Base-by-base conservation (phyloP, 2,888 invertebrate species). In the Mellilla xanthometata region DNA sequence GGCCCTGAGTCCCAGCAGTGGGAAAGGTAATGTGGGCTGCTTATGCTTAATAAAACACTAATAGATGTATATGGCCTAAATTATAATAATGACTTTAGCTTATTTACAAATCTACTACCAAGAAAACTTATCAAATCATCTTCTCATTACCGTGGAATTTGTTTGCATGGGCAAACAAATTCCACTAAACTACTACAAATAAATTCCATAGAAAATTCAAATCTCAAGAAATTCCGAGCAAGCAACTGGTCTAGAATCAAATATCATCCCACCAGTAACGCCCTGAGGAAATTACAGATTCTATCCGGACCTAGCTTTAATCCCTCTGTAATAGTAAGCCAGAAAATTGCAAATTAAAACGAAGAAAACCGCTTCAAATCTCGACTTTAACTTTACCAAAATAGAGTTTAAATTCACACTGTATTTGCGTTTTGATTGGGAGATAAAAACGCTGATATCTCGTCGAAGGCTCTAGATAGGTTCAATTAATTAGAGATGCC, bases 201-300 rank as follows among this genome's bases (percentile, higher is more conserved):
- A 13, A 35, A 19, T 13, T n/a, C 28, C 26, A 34, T 39, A 29
- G 28, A 39, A 42, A 44, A 40, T 2, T 29, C 2, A 31, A 36
- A 40, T 38, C 33, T 30, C 29, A 34, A 34, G 24, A 44, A 32
- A 11, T 34, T 33, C 13, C 22, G 26, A 13, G 12, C 23, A 64
- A 59, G 55, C 44, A 51, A 65, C 64, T n/a, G n/a, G 67, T 65
- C 66, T 63, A 59, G 67, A 72, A 69, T 68, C 70, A 64, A 77
- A 77, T 76, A 80, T 74, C 75, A 71, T 69, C 69, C 61, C 66
- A 70, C 65, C 71, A 62, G 77, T 65, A 72, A 75, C 76, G 76
- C 80, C 77, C 81, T 60, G 65, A 85, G 86, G 86, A 87, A 87
- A 88, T 87, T 86, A 86, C 85, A 88, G 85, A 87, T 87, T 87